Conservation (phyloP, 1,140 invertebrate genomes). For the Drosophila tropicalis region DNA sequence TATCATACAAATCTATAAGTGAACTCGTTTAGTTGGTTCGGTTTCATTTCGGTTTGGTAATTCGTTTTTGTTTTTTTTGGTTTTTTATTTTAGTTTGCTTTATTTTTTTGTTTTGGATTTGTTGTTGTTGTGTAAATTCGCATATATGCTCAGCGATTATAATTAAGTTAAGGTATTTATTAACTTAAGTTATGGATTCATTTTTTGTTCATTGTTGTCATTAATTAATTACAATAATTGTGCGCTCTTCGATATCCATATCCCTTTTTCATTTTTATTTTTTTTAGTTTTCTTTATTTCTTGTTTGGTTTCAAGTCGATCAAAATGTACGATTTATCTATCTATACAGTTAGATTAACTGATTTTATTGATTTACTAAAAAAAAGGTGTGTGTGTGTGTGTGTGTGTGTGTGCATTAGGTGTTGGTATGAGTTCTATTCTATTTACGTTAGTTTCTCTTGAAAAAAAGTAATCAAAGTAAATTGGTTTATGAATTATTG, state of each 20-base stretch:
- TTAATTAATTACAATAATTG: slow-evolving; percentile 73
- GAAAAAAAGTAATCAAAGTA: not conserved
- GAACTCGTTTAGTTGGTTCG: slow-evolving; percentile 37
- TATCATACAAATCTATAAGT: slow-evolving; percentile 44
- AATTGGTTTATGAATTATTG: not conserved
- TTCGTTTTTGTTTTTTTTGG: slow-evolving; percentile 3
- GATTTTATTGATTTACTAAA: slow-evolving; percentile 43
- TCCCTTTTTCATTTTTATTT: slow-evolving; percentile 33
- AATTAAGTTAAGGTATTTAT: slow-evolving; percentile 35
- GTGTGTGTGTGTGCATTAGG: slow-evolving; percentile 16
- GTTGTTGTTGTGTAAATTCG: slow-evolving; percentile 58
- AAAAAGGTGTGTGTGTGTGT: not conserved
- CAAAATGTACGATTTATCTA: slow-evolving; percentile 55
- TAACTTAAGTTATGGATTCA: slow-evolving; percentile 72
- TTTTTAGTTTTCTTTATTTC: not conserved
- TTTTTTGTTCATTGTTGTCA: slow-evolving; percentile 21
- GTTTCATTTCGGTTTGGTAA: slow-evolving; percentile 24
- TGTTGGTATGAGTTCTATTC: not conserved
- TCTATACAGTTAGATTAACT: slow-evolving; percentile 56
- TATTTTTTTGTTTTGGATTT: not conserved
- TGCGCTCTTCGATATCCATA: slow-evolving; percentile 76
- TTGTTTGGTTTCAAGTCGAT: not conserved
- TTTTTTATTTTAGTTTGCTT: not conserved
- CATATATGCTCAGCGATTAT: slow-evolving; percentile 55
- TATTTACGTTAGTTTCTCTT: slow-evolving; percentile 18